Evolutionary conservation across 2,113 vertebrate genomes (phyloP), one percentile per base, ranked within the genome.

Genomic region (Engystomops pustulosus): DNA sequence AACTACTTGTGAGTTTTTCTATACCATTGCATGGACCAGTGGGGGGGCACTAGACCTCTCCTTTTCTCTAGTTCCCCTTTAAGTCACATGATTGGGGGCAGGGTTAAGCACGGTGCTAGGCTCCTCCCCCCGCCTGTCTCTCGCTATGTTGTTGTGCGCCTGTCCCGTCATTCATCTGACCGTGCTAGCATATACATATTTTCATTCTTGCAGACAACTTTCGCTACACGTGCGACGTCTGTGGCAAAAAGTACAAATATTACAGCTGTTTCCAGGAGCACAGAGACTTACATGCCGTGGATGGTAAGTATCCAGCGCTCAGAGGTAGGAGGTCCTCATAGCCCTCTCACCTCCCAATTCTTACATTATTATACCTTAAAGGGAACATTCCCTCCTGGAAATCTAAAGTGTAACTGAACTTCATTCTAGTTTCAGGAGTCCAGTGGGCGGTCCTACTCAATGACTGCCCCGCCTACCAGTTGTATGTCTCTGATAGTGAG

Each of bases 241-340:
- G 98, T 72, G 98, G 98, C 85, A 99, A 99, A 92, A 99, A 99
- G 87, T 99, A 99, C 81, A 99, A 99, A 90, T 99, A 99, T 89
- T 99, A 99, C 91, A 99, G 97, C 92, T 99, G 98, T 88, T 99
- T 99, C 93, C 98, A 99, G 80, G 98, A 99, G 88, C 98, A 99
- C 89, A 92, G 98, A 86, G 98, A 99, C 88, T 94, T 99, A 20
- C 98, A 99, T 3, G 97, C 98, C 0, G 97, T 99, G 81, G 98
- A 99, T 87, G 97, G 98, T 99, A 94, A 94, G 94, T 92, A 88
- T 51, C 41, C 9, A 11, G 47, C 32, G 12, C 65, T 81, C 49
- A 9, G 74, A 55, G 49, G 49, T 77, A 55, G 74, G 51, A 77
- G 49, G n/a, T n/a, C n/a, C n/a, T n/a, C n/a, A n/a, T n/a, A n/a